Base-by-base conservation (phyloP, 2,888 invertebrate genomes). In the Drymonia ruficornis region DNA sequence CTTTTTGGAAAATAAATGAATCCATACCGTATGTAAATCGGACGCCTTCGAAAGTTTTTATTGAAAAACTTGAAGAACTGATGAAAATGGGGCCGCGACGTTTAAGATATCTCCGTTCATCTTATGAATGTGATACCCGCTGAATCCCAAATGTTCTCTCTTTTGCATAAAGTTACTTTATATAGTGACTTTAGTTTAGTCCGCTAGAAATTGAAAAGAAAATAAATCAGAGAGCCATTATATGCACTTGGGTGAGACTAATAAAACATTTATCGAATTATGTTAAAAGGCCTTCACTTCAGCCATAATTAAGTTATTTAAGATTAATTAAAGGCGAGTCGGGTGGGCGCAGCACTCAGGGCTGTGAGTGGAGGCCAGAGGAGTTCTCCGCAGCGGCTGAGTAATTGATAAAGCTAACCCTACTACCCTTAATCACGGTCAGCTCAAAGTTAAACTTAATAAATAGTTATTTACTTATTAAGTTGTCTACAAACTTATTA, bases 31-130 rank as follows among this genome's bases (percentile, higher is more conserved):
- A 90, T 90, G 90, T 89, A 90, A 91, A 90, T 91, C 86, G 85
- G 84, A 84, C 81, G 78, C 81, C 84, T 84, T 83, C 77, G 81
- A 87, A 91, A 91, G 89, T 91, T 92, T 92, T 91, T 91, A 91
- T 91, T 91, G 90, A 91, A 92, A 92, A 92, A 91, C 90, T 91
- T 92, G 87, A 90, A 80, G 84, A 84, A 84, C 86, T 87, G 87
- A 90, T 90, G 89, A 89, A 90, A 91, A 90, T 89, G 89, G 86
- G 85, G 81, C 80, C 79, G 85, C 83, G 77, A 81, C 85, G 83
- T 82, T 84, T 84, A 86, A 86, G 85, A 86, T 88, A 83, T 86
- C 81, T 78, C 69, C 83, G 76, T 80, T 78, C 81, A 72, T 78
- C 81, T 85, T 81, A 84, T 84, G 83, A 83, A 84, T 83, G 83